A percentile compares a stretch with the other conserved stretches of the same genome.
phyloP scores from a whole-genome alignment of 2,113 vertebrate species.

The Genyomyrus donnyi region DNA sequence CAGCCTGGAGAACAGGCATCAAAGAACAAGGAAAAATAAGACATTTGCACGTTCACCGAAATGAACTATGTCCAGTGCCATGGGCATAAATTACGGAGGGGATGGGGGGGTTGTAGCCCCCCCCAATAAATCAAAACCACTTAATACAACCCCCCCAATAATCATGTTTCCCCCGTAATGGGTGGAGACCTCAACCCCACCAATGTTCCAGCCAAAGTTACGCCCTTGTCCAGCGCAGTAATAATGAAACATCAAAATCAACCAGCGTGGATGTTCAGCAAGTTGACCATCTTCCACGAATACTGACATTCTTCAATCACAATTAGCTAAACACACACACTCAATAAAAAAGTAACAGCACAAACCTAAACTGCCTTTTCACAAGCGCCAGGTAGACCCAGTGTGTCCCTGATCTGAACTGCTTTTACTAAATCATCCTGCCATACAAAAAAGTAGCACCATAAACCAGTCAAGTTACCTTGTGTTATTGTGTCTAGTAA shows the following conservation, averaged over 20 bases:
- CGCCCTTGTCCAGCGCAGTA: neutral
- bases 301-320: neutral
- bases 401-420: neutral
- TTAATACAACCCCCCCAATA: too few relatives aligned
- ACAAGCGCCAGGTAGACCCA: neutral
- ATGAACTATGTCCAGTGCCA: neutral
- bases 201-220: too few relatives aligned
- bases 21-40: neutral
- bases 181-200: too few relatives aligned
- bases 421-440: neutral
- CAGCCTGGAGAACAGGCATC: neutral
- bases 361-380: neutral
- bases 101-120: too few relatives aligned
- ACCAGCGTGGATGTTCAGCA: neutral
- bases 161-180: too few relatives aligned
- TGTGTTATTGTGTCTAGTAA: neutral
- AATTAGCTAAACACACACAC: neutral
- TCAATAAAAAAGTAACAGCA: neutral
- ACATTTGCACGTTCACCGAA: neutral
- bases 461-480: neutral
- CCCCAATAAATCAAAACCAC: too few relatives aligned
- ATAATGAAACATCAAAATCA: neutral
- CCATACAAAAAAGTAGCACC: neutral
- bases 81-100: too few relatives aligned
- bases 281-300: neutral